Evolutionary conservation across 1,140 invertebrate species (phyloP), one percentile per base, ranked within the genome.

Genomic region (Bombus confusus): DNA sequence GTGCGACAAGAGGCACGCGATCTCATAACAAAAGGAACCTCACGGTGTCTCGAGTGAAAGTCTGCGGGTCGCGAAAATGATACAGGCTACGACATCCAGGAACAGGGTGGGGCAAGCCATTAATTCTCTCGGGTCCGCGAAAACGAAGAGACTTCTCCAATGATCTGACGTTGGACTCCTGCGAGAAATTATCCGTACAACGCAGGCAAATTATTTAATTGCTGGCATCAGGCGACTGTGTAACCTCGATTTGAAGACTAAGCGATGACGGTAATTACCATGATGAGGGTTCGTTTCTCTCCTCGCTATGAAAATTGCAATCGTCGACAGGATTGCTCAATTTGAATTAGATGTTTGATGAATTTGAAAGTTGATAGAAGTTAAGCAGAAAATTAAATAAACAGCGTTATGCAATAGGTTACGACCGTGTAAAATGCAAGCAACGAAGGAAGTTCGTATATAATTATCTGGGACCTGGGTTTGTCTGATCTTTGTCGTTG

Each of bases 11-110:
- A 72, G 73, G 81, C 82, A 86, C 87, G 80, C 71, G 77, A 73
- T 82, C 34, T 66, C 83, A 73, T 71, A 87, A 91, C 90, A 92
- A 91, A 92, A 71, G 87, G 83, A 77, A 41, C 31, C 82, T 47
- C 73, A 4, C 43, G 25, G 68, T 73, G 34, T 74, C 87, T 73
- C 68, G 66, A 87, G 93, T 92, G 93, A 93, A 93, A 93, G 90
- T 91, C 80, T 89, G 81, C 31, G n/a, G 57, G 87, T 86, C 75
- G 87, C 89, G 78, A 88, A 90, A 92, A 77, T 88, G 71, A 90
- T 89, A 86, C 83, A 82, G 82, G 64, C 62, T 72, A 66, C 18
- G 76, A 57, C 62, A 9, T 28, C n/a, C 18, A 28, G 22, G 3
- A 34, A 79, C n/a, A 34, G 31, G 68, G 57, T 18, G 77, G 34